These are phyloP conservation scores for Trichonephila inaurata DNA, from an alignment of 1,140 invertebrate species.

Conservation along the genomic window DNA sequence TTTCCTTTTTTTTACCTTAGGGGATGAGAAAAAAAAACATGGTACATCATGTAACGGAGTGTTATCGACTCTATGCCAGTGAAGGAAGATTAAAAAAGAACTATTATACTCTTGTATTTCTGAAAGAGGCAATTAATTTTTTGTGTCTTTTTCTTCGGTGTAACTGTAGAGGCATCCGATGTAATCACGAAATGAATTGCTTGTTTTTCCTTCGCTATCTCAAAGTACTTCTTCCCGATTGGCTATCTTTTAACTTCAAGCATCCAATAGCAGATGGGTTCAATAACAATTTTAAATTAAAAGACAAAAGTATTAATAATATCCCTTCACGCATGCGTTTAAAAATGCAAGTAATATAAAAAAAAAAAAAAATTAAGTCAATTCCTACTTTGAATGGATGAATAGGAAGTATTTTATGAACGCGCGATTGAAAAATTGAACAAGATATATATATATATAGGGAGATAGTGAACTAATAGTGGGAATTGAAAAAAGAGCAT, in stretches of 20 bases:
- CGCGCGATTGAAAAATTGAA: too few relatives aligned
- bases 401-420: too few relatives aligned
- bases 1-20: constrained; percentile 8
- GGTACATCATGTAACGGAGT: constrained; percentile 20
- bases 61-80: not conserved
- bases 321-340: too few relatives aligned
- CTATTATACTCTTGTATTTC: not conserved
- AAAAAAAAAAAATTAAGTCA: too few relatives aligned
- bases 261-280: not conserved
- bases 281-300: too few relatives aligned
- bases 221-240: constrained; percentile 1
- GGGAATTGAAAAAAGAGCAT: too few relatives aligned
- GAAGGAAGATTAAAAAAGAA: constrained; percentile 2
- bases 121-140: constrained; percentile 64
- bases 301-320: too few relatives aligned
- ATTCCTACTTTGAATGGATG: too few relatives aligned
- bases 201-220: constrained; percentile 5
- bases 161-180: constrained; percentile 5
- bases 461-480: too few relatives aligned
- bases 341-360: too few relatives aligned
- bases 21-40: constrained; percentile 2
- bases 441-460: too few relatives aligned
- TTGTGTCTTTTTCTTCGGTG: constrained; percentile 18
- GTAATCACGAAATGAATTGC: constrained; percentile 37
- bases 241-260: not conserved